Percentiles rank a stretch among this genome's conserved stretches.
phyloP scores from a whole-genome alignment of 2,113 vertebrate species.

The Melanotaenia duboulayi region DNA sequence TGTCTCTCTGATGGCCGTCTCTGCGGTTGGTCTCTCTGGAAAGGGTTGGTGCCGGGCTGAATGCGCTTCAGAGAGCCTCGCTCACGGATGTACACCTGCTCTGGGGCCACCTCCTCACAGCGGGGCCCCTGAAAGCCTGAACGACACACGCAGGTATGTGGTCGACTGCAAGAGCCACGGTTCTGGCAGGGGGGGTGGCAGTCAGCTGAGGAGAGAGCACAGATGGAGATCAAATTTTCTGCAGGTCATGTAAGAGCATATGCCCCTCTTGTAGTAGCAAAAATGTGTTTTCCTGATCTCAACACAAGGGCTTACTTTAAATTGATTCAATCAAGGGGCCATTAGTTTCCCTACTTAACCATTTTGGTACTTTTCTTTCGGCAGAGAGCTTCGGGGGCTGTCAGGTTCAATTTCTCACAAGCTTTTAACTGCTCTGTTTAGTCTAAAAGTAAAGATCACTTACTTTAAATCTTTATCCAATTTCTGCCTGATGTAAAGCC shows the following conservation, averaged over 20 bases:
- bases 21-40: conserved; percentile 71
- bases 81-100: conserved; percentile 84
- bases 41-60: conserved; percentile 69
- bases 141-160: conserved; percentile 85
- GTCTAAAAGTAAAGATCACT: conserved; percentile 63
- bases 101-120: conserved; percentile 83
- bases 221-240: conserved; percentile 65
- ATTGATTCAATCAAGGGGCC: conserved; percentile 65
- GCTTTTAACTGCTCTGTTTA: conserved; percentile 61
- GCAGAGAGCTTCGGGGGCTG: conserved; percentile 54
- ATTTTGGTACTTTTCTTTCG: conserved; percentile 48
- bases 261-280: conserved; percentile 44
- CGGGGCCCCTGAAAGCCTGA: conserved; percentile 83
- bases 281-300: conserved; percentile 51
- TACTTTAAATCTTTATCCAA: conserved; percentile 66
- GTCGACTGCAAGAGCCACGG: conserved; percentile 85
- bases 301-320: conserved; percentile 51
- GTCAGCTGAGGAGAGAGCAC: conserved; percentile 79
- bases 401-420: conserved; percentile 65
- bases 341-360: conserved; percentile 61
- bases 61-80: conserved; percentile 73
- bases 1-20: conserved; percentile 71
- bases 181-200: conserved; percentile 86
- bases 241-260: conserved; percentile 53
- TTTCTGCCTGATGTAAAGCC: conserved; percentile 56